Conservation (phyloP, 2,113 vertebrate genomes). For the Alces alces region DNA sequence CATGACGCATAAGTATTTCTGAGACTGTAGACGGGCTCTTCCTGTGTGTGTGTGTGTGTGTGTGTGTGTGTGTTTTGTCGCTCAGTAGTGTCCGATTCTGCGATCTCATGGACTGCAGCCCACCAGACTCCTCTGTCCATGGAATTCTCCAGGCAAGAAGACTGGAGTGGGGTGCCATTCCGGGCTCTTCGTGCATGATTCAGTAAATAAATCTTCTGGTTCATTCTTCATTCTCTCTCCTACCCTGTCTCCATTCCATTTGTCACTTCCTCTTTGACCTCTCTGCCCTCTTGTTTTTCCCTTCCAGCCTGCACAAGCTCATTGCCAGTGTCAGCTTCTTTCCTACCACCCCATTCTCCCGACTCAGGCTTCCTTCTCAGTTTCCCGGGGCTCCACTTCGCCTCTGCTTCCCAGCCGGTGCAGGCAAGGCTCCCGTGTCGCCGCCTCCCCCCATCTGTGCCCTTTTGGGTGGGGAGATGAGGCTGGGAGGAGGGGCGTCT, state of each 20-base stretch:
- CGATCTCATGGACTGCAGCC: background rate
- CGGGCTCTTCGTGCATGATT: rapidly evolving
- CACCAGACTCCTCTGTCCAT: background rate
- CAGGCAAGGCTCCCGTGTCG: rapidly evolving
- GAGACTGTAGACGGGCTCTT: background rate
- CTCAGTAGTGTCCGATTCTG: background rate
- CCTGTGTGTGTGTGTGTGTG: no score
- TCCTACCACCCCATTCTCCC: background rate
- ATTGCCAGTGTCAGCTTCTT: background rate
- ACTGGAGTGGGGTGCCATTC: background rate
- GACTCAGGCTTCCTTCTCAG: background rate
- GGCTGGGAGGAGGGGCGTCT: background rate
- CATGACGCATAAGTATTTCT: background rate
- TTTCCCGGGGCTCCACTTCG: background rate
- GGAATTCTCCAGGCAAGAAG: background rate
- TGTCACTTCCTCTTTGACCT: background rate
- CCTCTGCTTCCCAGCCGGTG: background rate
- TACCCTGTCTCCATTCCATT: rapidly evolving
- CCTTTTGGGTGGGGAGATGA: no score
- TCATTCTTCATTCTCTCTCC: background rate
- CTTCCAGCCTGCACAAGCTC: background rate
- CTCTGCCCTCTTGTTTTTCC: background rate
- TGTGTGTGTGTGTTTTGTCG: background rate
- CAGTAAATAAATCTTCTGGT: background rate
- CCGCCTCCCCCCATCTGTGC: background rate